phyloP scores from a whole-genome alignment of 2,888 invertebrate species.

The Empis stercorea region DNA sequence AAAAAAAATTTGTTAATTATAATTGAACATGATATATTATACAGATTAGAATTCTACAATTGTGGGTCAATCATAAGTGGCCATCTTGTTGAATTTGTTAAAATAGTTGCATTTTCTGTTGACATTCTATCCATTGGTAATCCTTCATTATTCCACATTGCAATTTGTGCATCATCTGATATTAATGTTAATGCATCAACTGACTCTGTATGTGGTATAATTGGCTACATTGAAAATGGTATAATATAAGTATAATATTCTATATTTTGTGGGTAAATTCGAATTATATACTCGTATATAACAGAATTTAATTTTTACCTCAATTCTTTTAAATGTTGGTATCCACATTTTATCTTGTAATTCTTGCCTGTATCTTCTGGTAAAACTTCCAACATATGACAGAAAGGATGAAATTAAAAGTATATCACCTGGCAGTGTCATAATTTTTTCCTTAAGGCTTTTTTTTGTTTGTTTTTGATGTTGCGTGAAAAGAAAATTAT shows the following conservation, averaged over 20 bases:
- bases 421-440: conserved; percentile 84
- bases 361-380: conserved; percentile 67
- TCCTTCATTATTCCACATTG: conserved; percentile 90
- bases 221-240: conserved; percentile 36
- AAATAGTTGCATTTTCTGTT: conserved; percentile 86
- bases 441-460: conserved; percentile 57
- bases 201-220: conserved; percentile 67
- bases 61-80: conserved; percentile 95
- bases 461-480: neutral
- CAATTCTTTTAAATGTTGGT: conserved; percentile 58
- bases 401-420: conserved; percentile 84
- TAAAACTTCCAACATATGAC: conserved; percentile 92
- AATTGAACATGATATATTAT: no score
- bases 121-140: conserved; percentile 91
- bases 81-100: conserved; percentile 85
- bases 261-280: neutral
- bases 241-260: no score
- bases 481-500: neutral
- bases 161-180: conserved; percentile 85
- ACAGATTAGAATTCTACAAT: conserved; percentile 35
- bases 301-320: conserved; percentile 34
- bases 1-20: neutral
- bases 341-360: conserved; percentile 71
- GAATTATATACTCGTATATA: neutral
- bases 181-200: conserved; percentile 70